Evolutionary conservation across 1,140 invertebrate species (phyloP).

Genomic region (Drosophila miranda): DNA sequence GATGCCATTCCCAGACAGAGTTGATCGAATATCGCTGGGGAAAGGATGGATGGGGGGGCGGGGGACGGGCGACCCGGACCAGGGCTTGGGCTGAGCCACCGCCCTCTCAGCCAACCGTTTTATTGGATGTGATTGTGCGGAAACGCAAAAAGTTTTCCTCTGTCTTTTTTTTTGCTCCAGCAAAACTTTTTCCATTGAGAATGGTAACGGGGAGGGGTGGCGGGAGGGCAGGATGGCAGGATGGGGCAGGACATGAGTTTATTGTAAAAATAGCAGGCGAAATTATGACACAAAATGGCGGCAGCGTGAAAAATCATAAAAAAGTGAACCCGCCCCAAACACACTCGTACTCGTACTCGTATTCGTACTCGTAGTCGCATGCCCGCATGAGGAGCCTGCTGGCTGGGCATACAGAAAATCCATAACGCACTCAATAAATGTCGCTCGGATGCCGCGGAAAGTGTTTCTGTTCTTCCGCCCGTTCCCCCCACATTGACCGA

Average conservation of each 20-base stretch:
- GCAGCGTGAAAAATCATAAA: constrained; percentile 68
- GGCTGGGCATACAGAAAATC: constrained; percentile 42
- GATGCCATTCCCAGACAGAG: constrained; percentile 40
- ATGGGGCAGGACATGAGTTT: constrained; percentile 38
- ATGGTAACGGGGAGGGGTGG: background rate
- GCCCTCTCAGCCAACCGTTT: constrained; percentile 67
- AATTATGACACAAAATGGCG: constrained; percentile 74
- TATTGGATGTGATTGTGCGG: constrained; percentile 80
- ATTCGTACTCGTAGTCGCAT: background rate
- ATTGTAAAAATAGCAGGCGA: constrained; percentile 63
- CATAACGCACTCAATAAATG: constrained; percentile 77
- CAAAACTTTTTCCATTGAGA: constrained; percentile 52
- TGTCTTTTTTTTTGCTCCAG: constrained; percentile 34
- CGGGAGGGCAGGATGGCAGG: too few species aligned
- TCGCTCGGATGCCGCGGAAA: constrained; percentile 36
- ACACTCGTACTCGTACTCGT: constrained; percentile 11
- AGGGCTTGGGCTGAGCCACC: background rate
- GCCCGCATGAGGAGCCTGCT: constrained; percentile 10
- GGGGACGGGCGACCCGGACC: background rate
- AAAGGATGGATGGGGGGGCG: background rate
- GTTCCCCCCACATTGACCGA: constrained; percentile 22
- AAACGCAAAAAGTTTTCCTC: constrained; percentile 68
- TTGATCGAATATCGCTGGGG: constrained; percentile 63
- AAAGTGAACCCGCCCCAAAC: constrained; percentile 26
- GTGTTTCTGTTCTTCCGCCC: constrained; percentile 22